phyloP scores from a whole-genome alignment of 2,888 invertebrate genomes.

The Antheraea yamamai region DNA sequence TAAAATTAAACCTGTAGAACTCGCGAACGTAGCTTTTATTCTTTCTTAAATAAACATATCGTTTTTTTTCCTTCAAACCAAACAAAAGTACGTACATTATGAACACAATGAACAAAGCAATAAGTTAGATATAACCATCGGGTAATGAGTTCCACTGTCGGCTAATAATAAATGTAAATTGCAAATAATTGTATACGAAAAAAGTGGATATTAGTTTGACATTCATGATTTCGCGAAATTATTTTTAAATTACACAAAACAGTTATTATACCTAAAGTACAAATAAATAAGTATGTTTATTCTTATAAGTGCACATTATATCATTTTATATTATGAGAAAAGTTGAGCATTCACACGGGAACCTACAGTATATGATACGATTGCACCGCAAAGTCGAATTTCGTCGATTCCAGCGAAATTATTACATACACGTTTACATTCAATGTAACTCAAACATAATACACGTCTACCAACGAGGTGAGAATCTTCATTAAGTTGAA shows the following conservation, averaged over 20 bases:
- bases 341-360: not conserved
- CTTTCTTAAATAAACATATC: not conserved
- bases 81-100: not conserved
- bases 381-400: not conserved
- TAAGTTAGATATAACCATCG: not conserved
- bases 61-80: not conserved
- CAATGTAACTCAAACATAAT: not conserved
- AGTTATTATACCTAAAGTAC: not conserved
- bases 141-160: not conserved
- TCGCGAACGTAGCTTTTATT: too few species aligned
- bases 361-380: not conserved
- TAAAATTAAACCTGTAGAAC: too few species aligned
- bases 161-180: not conserved
- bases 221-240: not conserved
- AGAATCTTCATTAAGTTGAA: not conserved
- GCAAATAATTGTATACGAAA: conserved; percentile 3
- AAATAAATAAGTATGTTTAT: not conserved
- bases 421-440: not conserved
- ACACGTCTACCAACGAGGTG: not conserved
- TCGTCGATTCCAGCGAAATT: not conserved
- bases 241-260: not conserved
- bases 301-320: not conserved
- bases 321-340: conserved; percentile 1
- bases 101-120: not conserved
- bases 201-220: not conserved